A percentile compares a stretch with the other conserved stretches of the same genome.
These are phyloP conservation scores for Brienomyrus longianalis DNA, from an alignment of 2,113 vertebrate species.

Conservation along the genomic window DNA sequence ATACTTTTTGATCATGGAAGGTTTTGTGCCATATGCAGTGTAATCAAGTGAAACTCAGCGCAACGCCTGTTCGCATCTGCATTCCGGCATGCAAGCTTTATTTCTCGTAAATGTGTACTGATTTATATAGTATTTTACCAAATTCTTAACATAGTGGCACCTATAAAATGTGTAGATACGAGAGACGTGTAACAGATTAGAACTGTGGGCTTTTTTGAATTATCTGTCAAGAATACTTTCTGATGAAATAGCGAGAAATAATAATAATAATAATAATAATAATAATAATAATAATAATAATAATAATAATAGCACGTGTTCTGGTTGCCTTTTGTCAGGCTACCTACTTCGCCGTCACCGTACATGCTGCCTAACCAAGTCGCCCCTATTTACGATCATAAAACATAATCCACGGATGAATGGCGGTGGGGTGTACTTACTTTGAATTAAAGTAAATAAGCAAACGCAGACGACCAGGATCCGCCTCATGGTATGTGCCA, in stretches of 20 bases:
- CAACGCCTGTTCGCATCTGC: neutral
- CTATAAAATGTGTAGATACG: neutral
- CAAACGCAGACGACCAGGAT: slow-evolving; percentile 43
- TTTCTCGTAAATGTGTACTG: neutral
- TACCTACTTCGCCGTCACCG: neutral
- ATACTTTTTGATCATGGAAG: neutral
- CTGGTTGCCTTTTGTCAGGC: neutral
- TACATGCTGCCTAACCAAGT: neutral
- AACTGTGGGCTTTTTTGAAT: neutral
- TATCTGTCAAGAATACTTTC: neutral
- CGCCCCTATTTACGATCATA: neutral
- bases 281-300: neutral
- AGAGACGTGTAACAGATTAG: neutral
- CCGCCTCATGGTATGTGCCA: slow-evolving; percentile 50
- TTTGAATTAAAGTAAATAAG: slow-evolving; percentile 45
- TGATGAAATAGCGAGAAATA: neutral
- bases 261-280: neutral
- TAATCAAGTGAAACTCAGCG: neutral
- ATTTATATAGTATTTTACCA: neutral
- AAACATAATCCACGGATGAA: neutral
- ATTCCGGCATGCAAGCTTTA: neutral
- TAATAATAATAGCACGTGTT: neutral
- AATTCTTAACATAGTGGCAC: neutral
- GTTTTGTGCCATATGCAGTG: neutral
- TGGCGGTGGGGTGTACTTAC: slow-evolving; percentile 45